Evolutionary conservation across 2,113 vertebrate species (phyloP), one percentile per base, ranked within the genome.

Genomic region (Tor tambroides): DNA sequence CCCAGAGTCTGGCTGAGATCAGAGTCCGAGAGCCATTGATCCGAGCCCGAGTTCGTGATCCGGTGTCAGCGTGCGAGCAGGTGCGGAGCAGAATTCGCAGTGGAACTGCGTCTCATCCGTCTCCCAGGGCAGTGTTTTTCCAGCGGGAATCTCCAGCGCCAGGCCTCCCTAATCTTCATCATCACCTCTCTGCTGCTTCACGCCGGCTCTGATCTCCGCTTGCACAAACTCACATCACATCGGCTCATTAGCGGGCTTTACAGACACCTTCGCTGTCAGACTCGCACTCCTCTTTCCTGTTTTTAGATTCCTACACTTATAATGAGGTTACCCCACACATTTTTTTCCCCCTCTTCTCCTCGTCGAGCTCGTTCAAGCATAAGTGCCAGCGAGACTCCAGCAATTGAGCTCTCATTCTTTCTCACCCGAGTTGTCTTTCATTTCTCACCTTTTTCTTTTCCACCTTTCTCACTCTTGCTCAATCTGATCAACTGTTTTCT

Each of bases 251-350:
- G 80, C 71, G 8, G 59, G 69, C 83, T 61, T 61, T 85, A 84
- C 77, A 81, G 56, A 88, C 87, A 88, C 87, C 78, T 81, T 82
- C 65, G 14, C 83, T 76, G 83, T 88, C 87, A 85, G 75, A 46
- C 78, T 88, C 67, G 28, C 83, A 75, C 83, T 85, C 56, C 14
- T 46, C 54, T 80, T 51, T 49, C 81, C 83, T 85, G 77, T 81
- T 87, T 84, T 86, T 86, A 87, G 80, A 87, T 84, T 85, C 78
- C 77, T 74, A 72, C 69, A 85, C 69, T 74, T 79, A 80, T 85
- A 85, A 85, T 85, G 84, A 88, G 87, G 83, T 72, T 74, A 81
- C 43, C 86, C 49, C 56, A n/a, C 46, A 38, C 56, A 32, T 28
- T 88, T 80, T 21, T 65, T 65, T 74, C 30, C 11, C 41, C 32